A percentile compares a stretch with the other conserved stretches of the same genome.
These are phyloP conservation scores for Nibea albiflora DNA, from an alignment of 2,113 vertebrate genomes.

Conservation along the genomic window DNA sequence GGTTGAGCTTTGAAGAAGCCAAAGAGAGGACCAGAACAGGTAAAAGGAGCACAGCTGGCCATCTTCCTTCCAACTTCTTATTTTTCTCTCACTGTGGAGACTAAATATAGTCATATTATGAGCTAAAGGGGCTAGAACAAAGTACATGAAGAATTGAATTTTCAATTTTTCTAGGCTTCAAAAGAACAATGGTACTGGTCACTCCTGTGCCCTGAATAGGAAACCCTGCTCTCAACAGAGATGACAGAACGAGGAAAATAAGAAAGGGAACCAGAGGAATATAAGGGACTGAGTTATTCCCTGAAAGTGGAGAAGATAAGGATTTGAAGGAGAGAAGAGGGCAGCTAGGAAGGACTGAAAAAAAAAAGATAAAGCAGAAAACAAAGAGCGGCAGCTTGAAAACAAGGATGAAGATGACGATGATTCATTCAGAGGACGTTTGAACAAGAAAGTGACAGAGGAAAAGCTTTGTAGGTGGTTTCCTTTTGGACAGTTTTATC, in stretches of 20 bases:
- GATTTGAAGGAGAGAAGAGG: background rate
- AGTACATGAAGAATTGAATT: background rate
- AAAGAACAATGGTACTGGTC: background rate
- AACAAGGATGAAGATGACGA: background rate
- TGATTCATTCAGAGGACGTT: background rate
- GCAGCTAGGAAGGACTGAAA: background rate
- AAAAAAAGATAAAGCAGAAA: background rate
- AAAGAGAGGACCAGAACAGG: background rate
- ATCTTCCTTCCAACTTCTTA: background rate
- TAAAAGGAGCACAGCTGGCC: background rate
- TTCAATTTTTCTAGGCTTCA: background rate
- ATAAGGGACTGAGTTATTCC: background rate
- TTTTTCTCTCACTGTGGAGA: background rate
- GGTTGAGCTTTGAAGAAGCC: background rate
- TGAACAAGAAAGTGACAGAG: background rate
- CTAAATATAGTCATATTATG: background rate
- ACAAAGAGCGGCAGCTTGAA: background rate
- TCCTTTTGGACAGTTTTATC: background rate
- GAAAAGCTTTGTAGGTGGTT: conserved; percentile 1
- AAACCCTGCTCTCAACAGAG: background rate
- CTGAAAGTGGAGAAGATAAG: background rate
- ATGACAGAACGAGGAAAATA: background rate
- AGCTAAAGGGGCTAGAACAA: background rate
- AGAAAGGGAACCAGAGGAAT: background rate
- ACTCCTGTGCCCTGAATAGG: background rate